Conservation (phyloP, 1,140 invertebrate species). For the Cydia splendana region DNA sequence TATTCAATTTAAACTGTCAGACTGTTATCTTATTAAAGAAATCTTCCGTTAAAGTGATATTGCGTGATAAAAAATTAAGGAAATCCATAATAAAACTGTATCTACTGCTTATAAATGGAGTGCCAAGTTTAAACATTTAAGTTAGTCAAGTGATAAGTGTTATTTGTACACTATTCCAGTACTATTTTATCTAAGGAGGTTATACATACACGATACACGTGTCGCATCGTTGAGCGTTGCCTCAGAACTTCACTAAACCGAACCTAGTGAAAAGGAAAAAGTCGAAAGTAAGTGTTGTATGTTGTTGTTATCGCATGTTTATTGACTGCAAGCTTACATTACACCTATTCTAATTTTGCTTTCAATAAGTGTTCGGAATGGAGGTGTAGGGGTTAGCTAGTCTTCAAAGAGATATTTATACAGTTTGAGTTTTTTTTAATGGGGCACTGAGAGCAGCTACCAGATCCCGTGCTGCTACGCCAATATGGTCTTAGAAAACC, state of each 20-base stretch:
- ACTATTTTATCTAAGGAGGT: constrained; percentile 7
- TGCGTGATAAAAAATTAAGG: background rate
- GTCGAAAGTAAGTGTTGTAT: background rate
- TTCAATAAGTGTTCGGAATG: no score
- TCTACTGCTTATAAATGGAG: background rate
- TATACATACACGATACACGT: background rate
- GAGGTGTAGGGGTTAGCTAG: no score
- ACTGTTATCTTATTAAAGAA: background rate
- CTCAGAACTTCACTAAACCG: background rate
- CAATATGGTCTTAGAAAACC: no score
- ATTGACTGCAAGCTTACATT: background rate
- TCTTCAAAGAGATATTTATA: no score
- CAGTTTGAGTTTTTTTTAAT: no score
- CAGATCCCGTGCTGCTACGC: no score
- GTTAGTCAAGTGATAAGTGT: background rate
- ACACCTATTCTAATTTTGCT: background rate
- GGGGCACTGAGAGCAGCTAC: no score
- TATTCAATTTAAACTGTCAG: constrained; percentile 1
- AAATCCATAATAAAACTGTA: no score
- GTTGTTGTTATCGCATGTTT: background rate
- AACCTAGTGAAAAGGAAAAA: background rate
- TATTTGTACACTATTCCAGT: background rate
- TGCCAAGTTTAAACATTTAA: background rate
- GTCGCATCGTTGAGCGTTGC: background rate
- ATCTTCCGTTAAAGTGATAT: background rate